These are phyloP conservation scores for Brachionus calyciflorus DNA, from an alignment of 1,140 invertebrate species.

Conservation along the genomic window DNA sequence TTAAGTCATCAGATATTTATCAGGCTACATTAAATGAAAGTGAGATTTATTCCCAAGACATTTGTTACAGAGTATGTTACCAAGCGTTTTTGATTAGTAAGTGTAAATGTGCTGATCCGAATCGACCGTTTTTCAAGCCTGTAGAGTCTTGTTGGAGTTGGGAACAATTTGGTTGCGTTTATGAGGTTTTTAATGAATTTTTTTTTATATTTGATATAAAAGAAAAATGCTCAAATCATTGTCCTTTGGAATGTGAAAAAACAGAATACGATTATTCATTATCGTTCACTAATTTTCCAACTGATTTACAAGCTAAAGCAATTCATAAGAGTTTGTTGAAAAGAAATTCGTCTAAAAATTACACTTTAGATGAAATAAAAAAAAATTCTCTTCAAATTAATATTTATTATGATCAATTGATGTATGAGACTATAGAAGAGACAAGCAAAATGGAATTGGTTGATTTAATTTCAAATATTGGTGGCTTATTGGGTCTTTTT, in stretches of 20 bases:
- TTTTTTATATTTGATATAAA: background rate
- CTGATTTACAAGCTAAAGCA: background rate
- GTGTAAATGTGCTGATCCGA: background rate
- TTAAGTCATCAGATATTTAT: background rate
- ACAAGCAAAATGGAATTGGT: background rate
- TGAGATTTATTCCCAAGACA: background rate
- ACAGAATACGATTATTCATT: background rate
- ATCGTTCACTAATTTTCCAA: background rate
- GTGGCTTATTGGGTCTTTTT: conserved; percentile 11
- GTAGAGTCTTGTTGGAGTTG: background rate
- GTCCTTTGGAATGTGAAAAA: conserved; percentile 28
- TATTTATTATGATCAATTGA: conserved; percentile 6
- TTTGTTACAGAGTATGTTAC: background rate
- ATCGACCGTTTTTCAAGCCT: background rate
- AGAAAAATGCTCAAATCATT: background rate
- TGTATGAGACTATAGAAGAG: background rate
- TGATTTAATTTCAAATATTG: conserved; percentile 1
- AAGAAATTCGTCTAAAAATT: background rate
- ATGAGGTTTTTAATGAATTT: background rate
- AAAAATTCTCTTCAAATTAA: background rate
- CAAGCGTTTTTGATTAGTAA: background rate
- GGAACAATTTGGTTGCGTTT: background rate
- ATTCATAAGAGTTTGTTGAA: background rate
- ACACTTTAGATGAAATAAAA: background rate
- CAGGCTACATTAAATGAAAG: background rate